Evolutionary conservation across 2,797 vertebrate species (phyloP), one percentile per base, ranked within the genome.

Genomic region (Buceros bicornis): DNA sequence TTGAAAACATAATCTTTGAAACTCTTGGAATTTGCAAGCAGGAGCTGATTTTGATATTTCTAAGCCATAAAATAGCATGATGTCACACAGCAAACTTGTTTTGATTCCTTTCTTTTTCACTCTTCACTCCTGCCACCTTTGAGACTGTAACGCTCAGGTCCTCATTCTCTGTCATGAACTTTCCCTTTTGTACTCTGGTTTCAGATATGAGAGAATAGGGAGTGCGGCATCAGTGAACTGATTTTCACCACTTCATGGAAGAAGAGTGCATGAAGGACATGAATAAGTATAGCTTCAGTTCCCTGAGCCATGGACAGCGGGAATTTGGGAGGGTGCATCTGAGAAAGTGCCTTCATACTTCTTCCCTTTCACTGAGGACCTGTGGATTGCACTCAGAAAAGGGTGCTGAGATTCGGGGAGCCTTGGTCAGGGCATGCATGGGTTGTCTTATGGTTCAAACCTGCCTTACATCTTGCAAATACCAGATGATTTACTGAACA

Each of bases 1-100:
- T 85, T 85, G 40, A 87, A 85, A 80, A 67, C 5, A 11, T 29
- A 18, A 51, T 56, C 33, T 76, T 76, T 82, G 40, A 89, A 82
- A 61, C 42, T 77, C 48, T 37, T 51, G 19, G 42, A 79, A 82
- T 51, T 84, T 4, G 1, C 48, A 67, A 71, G 31, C 61, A 50
- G 61, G 60, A 61, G 4, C 8, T 35, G 17, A 40, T 57, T 67
- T 31, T 87, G 64, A 31, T 14, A 26, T 58, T 50, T 19, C 17
- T 48, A 42, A 82, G 25, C 50, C 45, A 37, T 58, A 74, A 74
- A 64, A 69, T 14, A 42, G 2, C 24, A 43, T 0, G 2, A 57
- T 13, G 24, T 33, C 5, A 0, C 20, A n/a, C 11, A 31, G 16
- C 6, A 66, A 88, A 17, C 22, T 48, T 35, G 15, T 48, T 82